phyloP scores from a whole-genome alignment of 2,888 invertebrate species.

The Branchellion lobata region DNA sequence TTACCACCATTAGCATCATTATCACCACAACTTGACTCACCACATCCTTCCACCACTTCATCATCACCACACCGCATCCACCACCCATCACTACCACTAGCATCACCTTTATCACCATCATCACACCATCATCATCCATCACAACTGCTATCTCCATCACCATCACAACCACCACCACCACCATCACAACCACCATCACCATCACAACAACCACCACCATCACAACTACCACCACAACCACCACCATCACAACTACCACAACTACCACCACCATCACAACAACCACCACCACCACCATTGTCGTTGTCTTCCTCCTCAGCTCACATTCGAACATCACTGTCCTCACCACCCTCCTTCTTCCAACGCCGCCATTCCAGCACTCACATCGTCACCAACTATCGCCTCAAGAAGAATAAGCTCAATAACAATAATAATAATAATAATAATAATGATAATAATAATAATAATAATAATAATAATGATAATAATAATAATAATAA shows the following conservation, averaged over 20 bases:
- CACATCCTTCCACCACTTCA: too few species aligned
- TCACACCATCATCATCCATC: not conserved
- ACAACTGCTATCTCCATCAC: not conserved
- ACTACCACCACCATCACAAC: not conserved
- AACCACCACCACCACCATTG: not conserved
- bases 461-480: conserved; percentile 16
- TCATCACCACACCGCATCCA: too few species aligned
- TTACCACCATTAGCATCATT: too few species aligned
- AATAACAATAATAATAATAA: conserved; percentile 23
- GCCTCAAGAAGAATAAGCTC: too few species aligned
- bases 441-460: conserved; percentile 10
- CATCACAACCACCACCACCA: not conserved
- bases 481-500: conserved; percentile 18
- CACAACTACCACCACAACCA: not conserved
- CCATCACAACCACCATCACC: not conserved
- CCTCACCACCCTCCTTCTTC: too few species aligned
- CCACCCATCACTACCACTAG: too few species aligned
- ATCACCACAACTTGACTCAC: too few species aligned
- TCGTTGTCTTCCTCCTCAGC: not conserved
- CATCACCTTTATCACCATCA: too few species aligned
- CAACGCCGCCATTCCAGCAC: too few species aligned
- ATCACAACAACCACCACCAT: not conserved
- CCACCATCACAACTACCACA: not conserved
- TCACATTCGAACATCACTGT: conserved; percentile 23
- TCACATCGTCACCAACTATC: too few species aligned